Evolutionary conservation across 2,113 vertebrate species (phyloP), one percentile per base, ranked within the genome.

Genomic region (Anarrhichthys ocellatus): DNA sequence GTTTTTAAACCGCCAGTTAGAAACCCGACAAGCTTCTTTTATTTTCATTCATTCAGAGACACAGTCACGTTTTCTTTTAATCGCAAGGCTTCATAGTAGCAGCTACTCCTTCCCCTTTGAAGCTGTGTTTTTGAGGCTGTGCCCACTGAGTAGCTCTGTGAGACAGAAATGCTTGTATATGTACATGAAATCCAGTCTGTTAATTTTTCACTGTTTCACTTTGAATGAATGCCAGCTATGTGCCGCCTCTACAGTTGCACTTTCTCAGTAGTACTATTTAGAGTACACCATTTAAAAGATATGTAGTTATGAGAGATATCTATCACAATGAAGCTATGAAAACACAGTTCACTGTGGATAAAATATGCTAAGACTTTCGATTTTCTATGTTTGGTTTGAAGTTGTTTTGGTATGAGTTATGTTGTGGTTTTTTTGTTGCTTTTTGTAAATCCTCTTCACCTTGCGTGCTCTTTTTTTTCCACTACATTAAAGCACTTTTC

Each of bases 401-500:
- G 27, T 80, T 58, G 56, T 85, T 52, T 9, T 52, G 59, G 1
- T 56, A 24, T 18, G 38, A 66, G 56, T 52, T 46, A 5, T 22
- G 7, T 18, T 17, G 2, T 29, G 29, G 63, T 65, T 52, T 68
- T 48, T 52, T 61, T 46, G 40, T 78, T 46, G 84, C 82, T 86
- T 87, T 90, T 73, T 83, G 71, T 83, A n/a, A 76, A 64, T 85
- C 20, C 69, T 76, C 74, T 87, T 89, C 69, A 85, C 71, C 76
- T 82, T 89, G 74, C 71, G 62, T 75, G 36, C 8, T 46, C 66
- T 78, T 82, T 80, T 88, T 80, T 91, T 89, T 84, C 96, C 96
- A 98, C 96, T 97, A 98, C 96, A 34, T 93, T 96, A 95, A 97
- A 96, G 90, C 85, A 92, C 88, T 92, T 95, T 95, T 83, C 61